phyloP scores from a whole-genome alignment of 2,113 vertebrate species.

The Cheirogaleus medius region DNA sequence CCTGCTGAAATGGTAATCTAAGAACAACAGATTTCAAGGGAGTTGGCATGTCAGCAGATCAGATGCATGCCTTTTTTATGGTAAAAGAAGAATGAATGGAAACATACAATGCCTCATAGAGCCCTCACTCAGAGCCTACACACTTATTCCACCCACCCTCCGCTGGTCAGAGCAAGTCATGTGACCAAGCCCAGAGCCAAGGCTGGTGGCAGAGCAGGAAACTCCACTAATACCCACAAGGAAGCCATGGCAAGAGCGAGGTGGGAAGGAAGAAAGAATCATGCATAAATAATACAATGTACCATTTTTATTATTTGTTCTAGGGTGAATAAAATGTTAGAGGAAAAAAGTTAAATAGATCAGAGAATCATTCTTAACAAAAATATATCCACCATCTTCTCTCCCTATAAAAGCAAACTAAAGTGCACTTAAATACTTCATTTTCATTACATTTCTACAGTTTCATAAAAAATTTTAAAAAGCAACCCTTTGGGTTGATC shows the following conservation, averaged over 20 bases:
- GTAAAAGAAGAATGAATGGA: not conserved
- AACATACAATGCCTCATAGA: not conserved
- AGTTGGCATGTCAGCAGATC: not conserved
- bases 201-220: not conserved
- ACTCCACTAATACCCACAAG: not conserved
- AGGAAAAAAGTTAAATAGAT: not conserved
- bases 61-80: not conserved
- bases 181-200: not conserved
- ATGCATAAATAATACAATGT: not conserved
- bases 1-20: not conserved
- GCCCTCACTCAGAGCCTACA: not conserved
- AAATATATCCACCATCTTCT: not conserved
- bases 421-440: not conserved
- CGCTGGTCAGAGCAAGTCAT: not conserved
- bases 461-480: not conserved
- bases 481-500: not conserved
- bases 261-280: not conserved
- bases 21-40: not conserved
- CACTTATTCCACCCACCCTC: not conserved
- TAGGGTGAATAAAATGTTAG: not conserved
- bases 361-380: not conserved
- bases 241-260: not conserved
- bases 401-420: not conserved
- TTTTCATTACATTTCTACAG: not conserved
- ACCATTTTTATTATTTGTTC: not conserved